phyloP scores from a whole-genome alignment of 2,113 vertebrate genomes.

The Sula dactylatra region DNA sequence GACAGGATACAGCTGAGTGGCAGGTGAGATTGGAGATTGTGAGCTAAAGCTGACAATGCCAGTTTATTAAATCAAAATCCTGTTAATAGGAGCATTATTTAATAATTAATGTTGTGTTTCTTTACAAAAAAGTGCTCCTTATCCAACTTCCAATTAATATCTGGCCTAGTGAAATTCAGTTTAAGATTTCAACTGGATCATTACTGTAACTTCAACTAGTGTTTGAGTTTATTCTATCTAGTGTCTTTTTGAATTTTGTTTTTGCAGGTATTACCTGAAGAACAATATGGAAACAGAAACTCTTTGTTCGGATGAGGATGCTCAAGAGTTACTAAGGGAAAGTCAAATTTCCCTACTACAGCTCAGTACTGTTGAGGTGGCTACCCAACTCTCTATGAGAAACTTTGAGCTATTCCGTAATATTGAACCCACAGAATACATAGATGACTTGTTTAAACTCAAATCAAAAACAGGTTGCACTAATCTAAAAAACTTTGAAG shows the following conservation, averaged over 20 bases:
- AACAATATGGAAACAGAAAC: constrained; percentile 99
- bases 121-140: background rate
- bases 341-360: constrained; percentile 91
- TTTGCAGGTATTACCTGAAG: constrained; percentile 92
- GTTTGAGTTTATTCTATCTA: background rate
- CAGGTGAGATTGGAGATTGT: constrained; percentile 73
- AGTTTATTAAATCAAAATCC: background rate
- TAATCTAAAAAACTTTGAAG: constrained; percentile 96
- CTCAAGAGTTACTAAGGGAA: constrained; percentile 92
- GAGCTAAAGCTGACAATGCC: background rate
- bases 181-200: background rate
- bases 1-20: constrained; percentile 97
- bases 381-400: constrained; percentile 95
- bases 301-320: constrained; percentile 95
- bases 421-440: constrained; percentile 97
- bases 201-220: background rate
- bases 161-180: background rate
- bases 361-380: constrained; percentile 95
- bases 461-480: constrained; percentile 84
- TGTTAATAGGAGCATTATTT: background rate
- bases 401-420: constrained; percentile 96
- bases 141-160: background rate
- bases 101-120: background rate
- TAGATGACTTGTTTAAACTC: constrained; percentile 95
- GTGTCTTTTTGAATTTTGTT: background rate